Conservation (phyloP, 2,888 invertebrate genomes). For the Venusia cambrica region DNA sequence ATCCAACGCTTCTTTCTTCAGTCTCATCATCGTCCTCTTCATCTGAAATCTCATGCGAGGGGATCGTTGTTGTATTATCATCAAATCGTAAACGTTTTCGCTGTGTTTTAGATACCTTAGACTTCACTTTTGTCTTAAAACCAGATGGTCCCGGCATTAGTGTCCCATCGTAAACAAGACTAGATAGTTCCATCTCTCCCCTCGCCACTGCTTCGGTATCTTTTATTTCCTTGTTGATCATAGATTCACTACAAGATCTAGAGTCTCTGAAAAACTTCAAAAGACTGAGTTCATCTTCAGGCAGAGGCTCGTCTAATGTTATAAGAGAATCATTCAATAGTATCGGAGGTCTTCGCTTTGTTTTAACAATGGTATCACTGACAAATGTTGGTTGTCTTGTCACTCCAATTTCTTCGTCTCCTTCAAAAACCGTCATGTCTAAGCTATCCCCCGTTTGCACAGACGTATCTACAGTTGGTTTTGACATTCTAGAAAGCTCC, state of each 20-base stretch:
- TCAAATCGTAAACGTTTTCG: constrained; percentile 55
- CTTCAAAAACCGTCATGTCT: constrained; percentile 36
- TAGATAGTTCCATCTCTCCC: constrained; percentile 32
- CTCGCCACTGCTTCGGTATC: background rate
- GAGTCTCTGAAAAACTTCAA: constrained; percentile 46
- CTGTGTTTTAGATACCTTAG: background rate
- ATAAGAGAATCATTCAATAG: constrained; percentile 17
- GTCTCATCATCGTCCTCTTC: constrained; percentile 22
- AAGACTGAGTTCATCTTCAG: constrained; percentile 46
- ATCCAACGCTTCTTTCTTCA: constrained; percentile 7
- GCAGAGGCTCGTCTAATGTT: constrained; percentile 21
- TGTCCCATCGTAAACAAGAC: constrained; percentile 24
- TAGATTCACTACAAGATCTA: constrained; percentile 32
- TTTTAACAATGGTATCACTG: background rate
- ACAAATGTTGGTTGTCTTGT: constrained; percentile 1
- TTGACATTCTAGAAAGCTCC: constrained; percentile 48
- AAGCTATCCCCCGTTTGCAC: constrained; percentile 63
- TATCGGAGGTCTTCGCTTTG: constrained; percentile 4
- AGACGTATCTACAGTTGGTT: constrained; percentile 33
- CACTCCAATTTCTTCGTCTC: constrained; percentile 1
- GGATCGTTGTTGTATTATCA: constrained; percentile 44
- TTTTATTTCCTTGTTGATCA: constrained; percentile 10
- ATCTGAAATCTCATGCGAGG: constrained; percentile 26
- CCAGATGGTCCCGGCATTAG: constrained; percentile 17
- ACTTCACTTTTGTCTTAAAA: constrained; percentile 1